Conservation (phyloP, 2,113 vertebrate genomes). For the Podilymbus podiceps region DNA sequence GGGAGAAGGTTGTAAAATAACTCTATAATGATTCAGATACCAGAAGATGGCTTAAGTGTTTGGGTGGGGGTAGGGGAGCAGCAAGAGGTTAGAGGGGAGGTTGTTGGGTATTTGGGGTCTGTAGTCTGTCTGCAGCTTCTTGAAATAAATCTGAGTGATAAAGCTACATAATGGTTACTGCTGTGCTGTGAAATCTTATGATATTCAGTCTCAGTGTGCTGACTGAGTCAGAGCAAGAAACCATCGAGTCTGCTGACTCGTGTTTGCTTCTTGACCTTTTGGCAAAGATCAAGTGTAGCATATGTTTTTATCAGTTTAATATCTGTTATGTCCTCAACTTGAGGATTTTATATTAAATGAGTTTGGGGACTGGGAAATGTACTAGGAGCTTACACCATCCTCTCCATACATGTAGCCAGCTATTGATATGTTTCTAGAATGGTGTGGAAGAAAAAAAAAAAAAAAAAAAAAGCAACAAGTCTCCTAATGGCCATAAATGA, state of each 20-base stretch:
- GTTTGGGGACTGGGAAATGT: slow-evolving; percentile 42
- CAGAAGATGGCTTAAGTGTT: neutral
- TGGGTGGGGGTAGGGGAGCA: no score
- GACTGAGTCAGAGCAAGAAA: neutral
- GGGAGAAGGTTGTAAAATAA: neutral
- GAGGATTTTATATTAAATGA: slow-evolving; percentile 45
- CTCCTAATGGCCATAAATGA: neutral
- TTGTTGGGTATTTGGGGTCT: neutral
- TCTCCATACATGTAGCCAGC: neutral
- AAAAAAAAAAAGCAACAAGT: neutral
- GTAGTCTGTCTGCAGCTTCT: neutral
- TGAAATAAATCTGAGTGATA: neutral
- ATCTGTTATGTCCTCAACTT: slow-evolving; percentile 42
- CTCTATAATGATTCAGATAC: neutral
- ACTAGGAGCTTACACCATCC: neutral
- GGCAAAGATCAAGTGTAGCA: slow-evolving; percentile 29
- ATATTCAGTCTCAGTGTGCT: neutral
- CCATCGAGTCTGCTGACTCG: neutral
- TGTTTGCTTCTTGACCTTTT: slow-evolving; percentile 55
- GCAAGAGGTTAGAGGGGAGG: neutral
- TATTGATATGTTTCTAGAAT: neutral
- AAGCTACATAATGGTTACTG: neutral
- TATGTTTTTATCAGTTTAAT: slow-evolving; percentile 55
- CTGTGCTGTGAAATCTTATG: neutral
- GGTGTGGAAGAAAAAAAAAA: neutral